Base-by-base conservation (phyloP, 2,888 invertebrate genomes). In the Creontiades dilutus region DNA sequence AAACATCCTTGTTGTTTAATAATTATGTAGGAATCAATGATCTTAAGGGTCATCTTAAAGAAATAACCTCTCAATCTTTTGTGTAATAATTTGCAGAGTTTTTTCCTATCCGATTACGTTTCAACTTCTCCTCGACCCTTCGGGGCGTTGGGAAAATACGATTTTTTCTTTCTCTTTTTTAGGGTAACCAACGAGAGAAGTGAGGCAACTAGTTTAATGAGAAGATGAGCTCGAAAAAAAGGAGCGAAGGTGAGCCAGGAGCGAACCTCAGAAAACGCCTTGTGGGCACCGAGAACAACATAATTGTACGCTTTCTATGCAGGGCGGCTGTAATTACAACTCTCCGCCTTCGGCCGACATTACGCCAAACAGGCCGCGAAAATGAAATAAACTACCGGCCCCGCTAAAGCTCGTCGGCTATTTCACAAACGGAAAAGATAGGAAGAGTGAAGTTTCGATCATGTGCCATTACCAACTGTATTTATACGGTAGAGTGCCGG, bases 311-410 rank as follows among this genome's bases (percentile, higher is more conserved):
- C 76, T 37, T n/a, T 23, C 85, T 52, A 57, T 37, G 85, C 52
- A 85, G 57, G 37, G 82, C 55, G 27, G 82, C 28, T 52, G 52
- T 82, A 82, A 82, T 48, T 82, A 82, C 55, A 78, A 78, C 78
- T 78, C 47, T 37, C 78, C 78, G 46, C 46, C 78, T 52, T 55
- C 47, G 16, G 82, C 82, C 82, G 85, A 28, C 85, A 85, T 57
- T 85, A 85, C 85, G 61, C 85, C 85, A 85, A 85, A 57, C 57
- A 14, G 85, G 85, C 57, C 27, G 85, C 85, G 61, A 85, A 85
- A 85, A 85, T 85, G 61, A 85, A 85, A 85, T 85, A 85, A 57
- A 85, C 57, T 46, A n/a, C 57, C n/a, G 85, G 27, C 85, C 12
- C 78, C 78, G 4, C 78, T 46, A 19, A 78, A 37, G 78, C 46